Percentiles rank a stretch among this genome's conserved stretches.
Evolutionary conservation across 92 coral and sea anemone species (phyloP).

Genomic region (Pocillopora meandrina): DNA sequence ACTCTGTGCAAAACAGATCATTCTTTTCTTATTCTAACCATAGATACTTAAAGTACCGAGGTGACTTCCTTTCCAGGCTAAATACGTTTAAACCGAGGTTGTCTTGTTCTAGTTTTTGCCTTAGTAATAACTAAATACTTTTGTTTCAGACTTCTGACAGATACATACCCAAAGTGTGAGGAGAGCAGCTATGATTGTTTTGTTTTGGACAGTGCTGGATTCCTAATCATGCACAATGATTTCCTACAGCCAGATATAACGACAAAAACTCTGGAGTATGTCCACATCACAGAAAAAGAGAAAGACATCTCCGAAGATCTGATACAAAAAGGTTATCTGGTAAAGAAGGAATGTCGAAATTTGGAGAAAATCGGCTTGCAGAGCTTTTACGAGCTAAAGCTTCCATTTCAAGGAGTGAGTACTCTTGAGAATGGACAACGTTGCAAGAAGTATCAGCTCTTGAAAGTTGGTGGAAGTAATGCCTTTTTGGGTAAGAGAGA

Average conservation of each 20-base stretch:
- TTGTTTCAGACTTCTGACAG: slow-evolving; percentile 53
- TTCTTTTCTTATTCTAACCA: no score
- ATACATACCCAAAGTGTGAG: slow-evolving; percentile 50
- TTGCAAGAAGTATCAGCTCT: slow-evolving; percentile 54
- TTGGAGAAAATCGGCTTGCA: slow-evolving; percentile 46
- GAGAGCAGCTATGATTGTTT: slow-evolving; percentile 45
- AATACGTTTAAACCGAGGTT: no score
- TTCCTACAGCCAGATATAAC: slow-evolving; percentile 50
- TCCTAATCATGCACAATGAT: slow-evolving; percentile 59
- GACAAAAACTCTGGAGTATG: slow-evolving; percentile 12
- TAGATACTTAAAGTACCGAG: no score
- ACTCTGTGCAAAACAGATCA: no score
- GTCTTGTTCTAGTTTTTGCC: no score
- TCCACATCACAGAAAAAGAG: slow-evolving; percentile 64
- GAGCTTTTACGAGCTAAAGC: slow-evolving; percentile 46
- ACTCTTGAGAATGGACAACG: slow-evolving; percentile 16
- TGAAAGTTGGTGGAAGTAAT: slow-evolving; percentile 32
- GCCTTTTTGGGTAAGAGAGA: slow-evolving; percentile 41
- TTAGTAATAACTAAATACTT: no score
- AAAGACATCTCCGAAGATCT: slow-evolving; percentile 57
- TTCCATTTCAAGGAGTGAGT: slow-evolving; percentile 30
- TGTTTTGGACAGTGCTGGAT: slow-evolving; percentile 59
- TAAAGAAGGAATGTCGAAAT: slow-evolving; percentile 45
- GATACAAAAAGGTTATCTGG: slow-evolving; percentile 40
- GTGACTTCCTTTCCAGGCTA: no score